A percentile compares a stretch with the other conserved stretches of the same genome.
phyloP scores from a whole-genome alignment of 2,113 vertebrate genomes.

The Neodon shergylaensis region DNA sequence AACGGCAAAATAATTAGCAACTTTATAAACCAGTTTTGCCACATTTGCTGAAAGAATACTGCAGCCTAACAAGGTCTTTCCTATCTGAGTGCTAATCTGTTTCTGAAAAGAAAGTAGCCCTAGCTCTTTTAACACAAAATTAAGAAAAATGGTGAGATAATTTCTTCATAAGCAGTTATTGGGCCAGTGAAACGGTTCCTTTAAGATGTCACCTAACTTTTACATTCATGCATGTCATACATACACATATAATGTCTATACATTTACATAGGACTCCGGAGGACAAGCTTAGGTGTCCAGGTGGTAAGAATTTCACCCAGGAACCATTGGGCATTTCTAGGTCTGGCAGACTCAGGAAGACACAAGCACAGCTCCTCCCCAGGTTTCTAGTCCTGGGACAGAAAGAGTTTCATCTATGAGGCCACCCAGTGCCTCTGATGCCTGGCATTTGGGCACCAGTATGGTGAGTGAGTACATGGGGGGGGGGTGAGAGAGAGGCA shows the following conservation, averaged over 20 bases:
- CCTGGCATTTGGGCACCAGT: neutral
- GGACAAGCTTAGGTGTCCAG: neutral
- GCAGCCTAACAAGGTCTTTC: neutral
- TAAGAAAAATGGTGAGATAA: conserved; percentile 27
- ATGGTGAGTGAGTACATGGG: neutral
- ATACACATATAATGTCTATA: neutral
- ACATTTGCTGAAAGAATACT: conserved; percentile 9
- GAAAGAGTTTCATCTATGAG: neutral
- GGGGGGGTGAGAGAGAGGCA: neutral
- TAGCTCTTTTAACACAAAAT: conserved; percentile 37
- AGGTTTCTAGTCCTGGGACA: neutral
- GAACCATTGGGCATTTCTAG: neutral
- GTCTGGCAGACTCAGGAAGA: neutral
- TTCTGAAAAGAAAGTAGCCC: neutral
- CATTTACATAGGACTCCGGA: neutral
- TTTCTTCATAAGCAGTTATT: neutral
- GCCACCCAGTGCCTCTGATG: neutral
- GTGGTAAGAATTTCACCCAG: neutral
- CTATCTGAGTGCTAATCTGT: neutral
- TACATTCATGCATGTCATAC: neutral
- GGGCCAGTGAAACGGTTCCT: neutral
- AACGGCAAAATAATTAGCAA: conserved; percentile 64
- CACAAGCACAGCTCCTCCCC: neutral
- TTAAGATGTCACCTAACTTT: neutral
- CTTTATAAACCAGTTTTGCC: conserved; percentile 17